Evolutionary conservation across 2,113 vertebrate species (phyloP).

Genomic region (Burhinus oedicnemus): DNA sequence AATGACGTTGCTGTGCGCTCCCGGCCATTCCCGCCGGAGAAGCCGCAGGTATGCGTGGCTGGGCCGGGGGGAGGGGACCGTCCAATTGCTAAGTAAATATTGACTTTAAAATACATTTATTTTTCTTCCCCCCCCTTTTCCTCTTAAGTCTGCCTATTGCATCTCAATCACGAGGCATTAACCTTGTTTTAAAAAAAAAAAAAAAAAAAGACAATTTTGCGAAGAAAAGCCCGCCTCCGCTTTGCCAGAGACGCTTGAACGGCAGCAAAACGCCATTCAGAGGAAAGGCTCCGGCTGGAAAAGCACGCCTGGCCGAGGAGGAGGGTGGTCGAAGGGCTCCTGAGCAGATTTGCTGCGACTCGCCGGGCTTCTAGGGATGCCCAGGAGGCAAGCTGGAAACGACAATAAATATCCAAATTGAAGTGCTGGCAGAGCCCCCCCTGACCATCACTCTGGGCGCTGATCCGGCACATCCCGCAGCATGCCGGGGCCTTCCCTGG

Average conservation of each 20-base stretch:
- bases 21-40: background rate
- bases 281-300: background rate
- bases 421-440: rapidly evolving
- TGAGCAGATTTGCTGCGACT: rapidly evolving
- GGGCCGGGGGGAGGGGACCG: background rate
- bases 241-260: background rate
- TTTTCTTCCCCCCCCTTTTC: background rate
- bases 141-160: background rate
- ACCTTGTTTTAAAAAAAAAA: background rate
- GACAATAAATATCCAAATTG: background rate
- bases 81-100: constrained; percentile 37
- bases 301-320: rapidly evolving
- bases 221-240: background rate
- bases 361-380: rapidly evolving
- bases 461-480: rapidly evolving
- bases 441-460: rapidly evolving
- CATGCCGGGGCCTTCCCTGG: rapidly evolving
- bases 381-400: background rate
- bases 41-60: constrained; percentile 54
- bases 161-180: background rate
- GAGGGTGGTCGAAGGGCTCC: background rate
- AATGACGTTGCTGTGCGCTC: background rate
- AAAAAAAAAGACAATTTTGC: background rate
- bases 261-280: rapidly evolving
- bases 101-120: constrained; percentile 15